Percentiles rank a stretch among this genome's conserved stretches.
Evolutionary conservation across 2,888 invertebrate species (phyloP).

Genomic region (Drosophila neoperkinsi): DNA sequence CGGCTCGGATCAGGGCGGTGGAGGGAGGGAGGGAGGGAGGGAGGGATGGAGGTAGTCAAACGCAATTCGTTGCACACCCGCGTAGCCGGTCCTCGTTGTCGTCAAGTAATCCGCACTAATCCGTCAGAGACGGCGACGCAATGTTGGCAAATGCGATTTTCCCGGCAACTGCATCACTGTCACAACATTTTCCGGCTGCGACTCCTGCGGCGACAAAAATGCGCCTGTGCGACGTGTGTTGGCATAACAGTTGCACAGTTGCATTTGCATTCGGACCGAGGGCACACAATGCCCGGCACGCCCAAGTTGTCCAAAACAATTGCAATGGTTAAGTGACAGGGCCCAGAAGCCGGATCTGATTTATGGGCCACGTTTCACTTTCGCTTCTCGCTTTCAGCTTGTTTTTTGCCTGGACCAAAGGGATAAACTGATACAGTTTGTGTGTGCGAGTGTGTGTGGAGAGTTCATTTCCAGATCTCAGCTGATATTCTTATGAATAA

Average conservation of each 20-base stretch:
- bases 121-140: slow-evolving; percentile 64
- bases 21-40: neutral
- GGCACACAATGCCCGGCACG: slow-evolving; percentile 32
- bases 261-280: slow-evolving; percentile 47
- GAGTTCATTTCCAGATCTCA: slow-evolving; percentile 19
- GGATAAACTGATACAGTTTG: slow-evolving; percentile 41
- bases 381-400: slow-evolving; percentile 41
- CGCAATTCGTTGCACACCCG: slow-evolving; percentile 28
- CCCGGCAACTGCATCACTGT: slow-evolving; percentile 76
- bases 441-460: slow-evolving; percentile 26
- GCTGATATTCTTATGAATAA: slow-evolving; percentile 30
- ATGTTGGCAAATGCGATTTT: slow-evolving; percentile 77
- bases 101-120: slow-evolving; percentile 69
- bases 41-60: neutral
- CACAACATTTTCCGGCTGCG: slow-evolving; percentile 60
- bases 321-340: slow-evolving; percentile 30
- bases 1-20: neutral
- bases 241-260: slow-evolving; percentile 73
- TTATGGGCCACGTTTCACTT: slow-evolving; percentile 72
- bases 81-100: slow-evolving; percentile 6
- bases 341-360: slow-evolving; percentile 47
- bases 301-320: slow-evolving; percentile 52
- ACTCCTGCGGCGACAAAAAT: slow-evolving; percentile 39
- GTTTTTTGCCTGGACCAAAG: slow-evolving; percentile 31
- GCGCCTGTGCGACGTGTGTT: slow-evolving; percentile 63